Evolutionary conservation across 2,797 vertebrate genomes (phyloP).

Genomic region (Pristis pectinata): DNA sequence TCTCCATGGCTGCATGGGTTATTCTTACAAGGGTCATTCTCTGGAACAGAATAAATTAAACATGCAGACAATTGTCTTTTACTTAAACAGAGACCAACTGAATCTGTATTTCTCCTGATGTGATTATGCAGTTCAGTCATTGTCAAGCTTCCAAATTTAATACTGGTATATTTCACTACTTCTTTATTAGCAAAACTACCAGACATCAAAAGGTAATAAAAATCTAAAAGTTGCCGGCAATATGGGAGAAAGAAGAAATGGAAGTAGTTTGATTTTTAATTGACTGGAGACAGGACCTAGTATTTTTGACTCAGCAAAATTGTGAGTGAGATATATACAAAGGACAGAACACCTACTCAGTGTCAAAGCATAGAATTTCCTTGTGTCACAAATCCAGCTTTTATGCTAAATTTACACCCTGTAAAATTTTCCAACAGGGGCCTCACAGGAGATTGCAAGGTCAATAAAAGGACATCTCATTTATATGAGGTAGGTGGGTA

Average conservation of each 20-base stretch:
- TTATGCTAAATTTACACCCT: neutral
- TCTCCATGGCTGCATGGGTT: conserved; percentile 50
- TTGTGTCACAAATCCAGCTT: neutral
- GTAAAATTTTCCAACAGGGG: neutral
- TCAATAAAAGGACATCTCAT: neutral
- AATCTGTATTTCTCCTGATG: neutral
- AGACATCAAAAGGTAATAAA: neutral
- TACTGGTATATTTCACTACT: neutral
- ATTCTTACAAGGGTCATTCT: conserved; percentile 45
- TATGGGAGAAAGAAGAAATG: neutral
- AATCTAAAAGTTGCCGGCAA: neutral
- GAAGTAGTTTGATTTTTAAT: neutral
- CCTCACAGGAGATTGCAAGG: neutral
- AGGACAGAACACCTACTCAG: neutral
- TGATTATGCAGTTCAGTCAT: neutral
- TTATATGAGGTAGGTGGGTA: neutral
- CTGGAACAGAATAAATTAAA: conserved; percentile 37
- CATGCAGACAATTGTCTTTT: conserved; percentile 1
- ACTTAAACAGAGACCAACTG: neutral
- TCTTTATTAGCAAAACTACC: neutral
- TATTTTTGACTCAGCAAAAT: neutral
- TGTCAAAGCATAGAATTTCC: neutral
- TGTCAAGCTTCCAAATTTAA: neutral
- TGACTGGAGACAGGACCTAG: neutral
- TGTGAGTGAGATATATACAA: neutral